These are phyloP conservation scores for Gastrophysa polygoni DNA, from an alignment of 2,888 invertebrate species.

Conservation along the genomic window DNA sequence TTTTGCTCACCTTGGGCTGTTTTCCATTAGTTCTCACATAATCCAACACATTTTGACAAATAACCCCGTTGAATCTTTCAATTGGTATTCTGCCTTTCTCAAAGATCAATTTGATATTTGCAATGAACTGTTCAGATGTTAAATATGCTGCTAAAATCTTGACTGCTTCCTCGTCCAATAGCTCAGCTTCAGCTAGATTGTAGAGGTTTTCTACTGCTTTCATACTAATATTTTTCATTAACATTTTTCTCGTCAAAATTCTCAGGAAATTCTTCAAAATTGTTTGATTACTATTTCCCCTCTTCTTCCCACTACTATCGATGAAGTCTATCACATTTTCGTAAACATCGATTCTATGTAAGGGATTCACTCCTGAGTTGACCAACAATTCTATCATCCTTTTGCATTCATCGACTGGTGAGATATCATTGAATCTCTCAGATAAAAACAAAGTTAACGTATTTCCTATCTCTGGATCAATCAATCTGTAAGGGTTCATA, in stretches of 20 bases:
- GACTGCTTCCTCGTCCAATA: conserved; percentile 39
- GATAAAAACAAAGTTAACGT: conserved; percentile 49
- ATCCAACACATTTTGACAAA: conserved; percentile 29
- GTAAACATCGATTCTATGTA: conserved; percentile 41
- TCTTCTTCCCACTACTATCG: conserved; percentile 11
- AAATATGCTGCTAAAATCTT: conserved; percentile 45
- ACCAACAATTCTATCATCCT: conserved; percentile 43
- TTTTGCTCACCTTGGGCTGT: conserved; percentile 5
- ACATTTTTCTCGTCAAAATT: conserved; percentile 33
- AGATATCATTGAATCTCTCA: conserved; percentile 45
- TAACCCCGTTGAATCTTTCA: conserved; percentile 28
- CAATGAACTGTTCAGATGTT: conserved; percentile 35
- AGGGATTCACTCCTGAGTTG: conserved; percentile 47
- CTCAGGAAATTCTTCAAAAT: conserved; percentile 35
- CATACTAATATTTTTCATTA: conserved; percentile 37
- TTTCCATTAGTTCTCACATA: conserved; percentile 25
- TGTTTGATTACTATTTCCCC: conserved; percentile 7
- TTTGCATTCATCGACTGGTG: conserved; percentile 40
- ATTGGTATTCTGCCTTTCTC: conserved; percentile 30
- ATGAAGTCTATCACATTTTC: conserved; percentile 51
- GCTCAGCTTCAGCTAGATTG: conserved; percentile 41
- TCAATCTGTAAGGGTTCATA: conserved; percentile 46
- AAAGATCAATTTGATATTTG: conserved; percentile 43
- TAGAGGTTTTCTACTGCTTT: conserved; percentile 43
- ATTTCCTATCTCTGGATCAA: conserved; percentile 51